phyloP scores from a whole-genome alignment of 2,888 invertebrate species.

The Lasioglossum vierecki region DNA sequence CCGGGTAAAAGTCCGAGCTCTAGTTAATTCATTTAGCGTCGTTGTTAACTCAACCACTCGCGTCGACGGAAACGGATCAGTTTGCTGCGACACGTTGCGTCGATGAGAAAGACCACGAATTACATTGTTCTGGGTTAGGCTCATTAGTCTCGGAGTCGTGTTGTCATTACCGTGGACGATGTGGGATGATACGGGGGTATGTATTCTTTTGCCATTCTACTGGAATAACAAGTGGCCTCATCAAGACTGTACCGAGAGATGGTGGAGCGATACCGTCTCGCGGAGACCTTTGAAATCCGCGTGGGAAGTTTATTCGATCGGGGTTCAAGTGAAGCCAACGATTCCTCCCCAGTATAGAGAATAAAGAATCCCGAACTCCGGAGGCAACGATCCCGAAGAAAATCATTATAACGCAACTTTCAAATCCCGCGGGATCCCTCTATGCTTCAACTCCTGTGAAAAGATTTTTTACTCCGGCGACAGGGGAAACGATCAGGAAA shows the following conservation, averaged over 20 bases:
- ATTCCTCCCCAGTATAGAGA: constrained; percentile 10
- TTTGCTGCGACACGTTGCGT: not conserved
- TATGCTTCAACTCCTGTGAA: constrained; percentile 18
- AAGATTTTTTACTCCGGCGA: constrained; percentile 43
- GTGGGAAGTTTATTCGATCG: constrained; percentile 18
- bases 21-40: too few relatives aligned
- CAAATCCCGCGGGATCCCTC: constrained; percentile 28
- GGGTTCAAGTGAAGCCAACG: not conserved
- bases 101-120: not conserved
- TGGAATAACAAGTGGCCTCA: constrained; percentile 3
- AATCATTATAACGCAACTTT: constrained; percentile 50
- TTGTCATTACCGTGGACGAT: not conserved
- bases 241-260: not conserved
- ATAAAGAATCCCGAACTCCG: constrained; percentile 27
- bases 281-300: constrained; percentile 35
- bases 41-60: too few relatives aligned
- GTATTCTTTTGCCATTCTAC: not conserved
- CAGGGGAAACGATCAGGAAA: constrained; percentile 21
- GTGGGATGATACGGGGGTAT: too few relatives aligned
- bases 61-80: not conserved
- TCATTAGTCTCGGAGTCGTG: not conserved
- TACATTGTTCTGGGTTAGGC: not conserved
- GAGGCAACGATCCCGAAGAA: constrained; percentile 31
- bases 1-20: too few relatives aligned
- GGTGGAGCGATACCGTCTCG: constrained; percentile 13